Percentiles rank a stretch among this genome's conserved stretches.
phyloP scores from a whole-genome alignment of 1,140 invertebrate species.

The Daktulosphaira vitifoliae region DNA sequence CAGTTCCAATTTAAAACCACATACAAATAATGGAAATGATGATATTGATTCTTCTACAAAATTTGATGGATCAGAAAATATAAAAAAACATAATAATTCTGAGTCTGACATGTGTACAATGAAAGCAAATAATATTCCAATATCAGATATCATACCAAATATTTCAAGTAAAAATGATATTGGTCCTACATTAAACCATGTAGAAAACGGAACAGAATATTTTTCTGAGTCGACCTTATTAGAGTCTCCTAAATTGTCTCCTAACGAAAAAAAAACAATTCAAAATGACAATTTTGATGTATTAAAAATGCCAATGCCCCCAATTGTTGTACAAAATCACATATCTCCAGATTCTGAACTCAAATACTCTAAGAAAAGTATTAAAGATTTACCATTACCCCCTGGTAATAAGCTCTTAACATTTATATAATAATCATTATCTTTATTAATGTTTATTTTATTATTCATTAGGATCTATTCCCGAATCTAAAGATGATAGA shows the following conservation, averaged over 20 bases:
- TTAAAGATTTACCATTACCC: constrained; percentile 82
- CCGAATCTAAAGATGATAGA: neutral
- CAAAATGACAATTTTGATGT: neutral
- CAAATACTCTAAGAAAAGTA: constrained; percentile 51
- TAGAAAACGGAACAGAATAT: neutral
- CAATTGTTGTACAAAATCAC: neutral
- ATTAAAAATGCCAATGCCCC: neutral
- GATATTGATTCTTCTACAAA: neutral
- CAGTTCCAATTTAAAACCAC: neutral
- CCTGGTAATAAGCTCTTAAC: constrained; percentile 51
- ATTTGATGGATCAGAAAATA: neutral
- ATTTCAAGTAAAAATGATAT: too few species aligned
- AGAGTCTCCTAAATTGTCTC: neutral
- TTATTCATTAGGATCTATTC: constrained; percentile 1
- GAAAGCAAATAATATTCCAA: neutral
- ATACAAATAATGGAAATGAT: neutral
- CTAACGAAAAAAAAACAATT: neutral
- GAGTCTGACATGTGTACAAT: neutral
- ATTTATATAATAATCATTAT: neutral
- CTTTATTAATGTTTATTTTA: neutral
- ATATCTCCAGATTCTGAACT: constrained; percentile 6
- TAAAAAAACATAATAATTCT: neutral
- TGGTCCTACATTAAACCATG: neutral
- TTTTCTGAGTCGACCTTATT: neutral
- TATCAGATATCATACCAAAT: too few species aligned